Evolutionary conservation across 2,113 vertebrate genomes (phyloP), one percentile per base, ranked within the genome.

Genomic region (Calidris pugnax): DNA sequence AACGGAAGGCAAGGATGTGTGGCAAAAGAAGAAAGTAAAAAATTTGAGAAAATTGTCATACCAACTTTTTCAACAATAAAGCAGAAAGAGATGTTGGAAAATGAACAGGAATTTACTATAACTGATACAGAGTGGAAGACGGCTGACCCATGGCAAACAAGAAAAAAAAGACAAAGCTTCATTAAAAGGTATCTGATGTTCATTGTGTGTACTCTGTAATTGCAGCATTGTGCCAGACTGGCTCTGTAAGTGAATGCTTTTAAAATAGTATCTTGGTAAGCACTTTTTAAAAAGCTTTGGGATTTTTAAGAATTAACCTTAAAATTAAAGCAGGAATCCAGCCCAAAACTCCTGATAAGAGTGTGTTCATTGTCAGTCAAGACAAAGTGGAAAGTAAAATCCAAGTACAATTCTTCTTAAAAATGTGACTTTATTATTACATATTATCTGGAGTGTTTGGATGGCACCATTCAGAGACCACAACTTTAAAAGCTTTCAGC

Each of bases 161-260:
- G 43, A n/a, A 39, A 93, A 35, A 84, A n/a, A 73, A 67, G 56
- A 64, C 60, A 63, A 27, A 69, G 41, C 76, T 95, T 95, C 43
- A 93, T 98, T 71, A 51, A 68, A 68, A 98, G 97, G 98, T 98
- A 95, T 48, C 13, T 85, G 50, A 75, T 2, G 1, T 60, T 86
- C 14, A 41, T n/a, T 78, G 9, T 47, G 33, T 43, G 32, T 32
- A 37, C 33, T 66, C 56, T 64, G 21, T 63, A 56, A 74, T 15
- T 63, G 13, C 55, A 77, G 63, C 55, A 47, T 45, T 56, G 37
- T 88, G 47, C 21, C 83, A 68, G n/a, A 32, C 37, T 50, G 28
- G 22, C 19, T 90, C 16, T 66, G 21, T 39, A 43, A 92, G 33
- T 28, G 27, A 60, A 35, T 3, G 4, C 45, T 82, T 93, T 91